phyloP scores from a whole-genome alignment of 2,113 vertebrate species.

The Odocoileus hemionus region DNA sequence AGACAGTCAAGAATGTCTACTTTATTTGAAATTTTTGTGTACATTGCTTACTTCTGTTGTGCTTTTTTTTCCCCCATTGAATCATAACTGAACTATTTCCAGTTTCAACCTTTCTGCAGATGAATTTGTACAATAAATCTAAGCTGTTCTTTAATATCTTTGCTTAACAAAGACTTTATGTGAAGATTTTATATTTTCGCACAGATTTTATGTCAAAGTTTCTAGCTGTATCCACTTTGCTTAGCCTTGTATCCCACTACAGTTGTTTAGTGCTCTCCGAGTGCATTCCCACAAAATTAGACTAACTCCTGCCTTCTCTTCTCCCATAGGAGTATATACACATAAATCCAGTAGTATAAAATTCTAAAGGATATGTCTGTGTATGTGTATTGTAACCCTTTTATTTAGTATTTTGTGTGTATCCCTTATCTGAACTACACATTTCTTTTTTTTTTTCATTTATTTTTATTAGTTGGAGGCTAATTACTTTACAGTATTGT shows the following conservation, averaged over 20 bases:
- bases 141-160: background rate
- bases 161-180: slow-evolving; percentile 31
- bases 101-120: background rate
- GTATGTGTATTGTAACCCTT: background rate
- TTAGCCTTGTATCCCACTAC: background rate
- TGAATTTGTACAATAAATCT: background rate
- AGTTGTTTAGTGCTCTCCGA: background rate
- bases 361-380: background rate
- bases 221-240: background rate
- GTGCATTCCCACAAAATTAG: background rate
- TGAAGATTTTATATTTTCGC: background rate
- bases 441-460: no score
- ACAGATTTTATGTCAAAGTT: background rate
- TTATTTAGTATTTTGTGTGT: background rate
- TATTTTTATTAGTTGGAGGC: no score
- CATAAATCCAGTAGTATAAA: background rate
- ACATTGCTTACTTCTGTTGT: background rate
- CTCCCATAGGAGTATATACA: background rate
- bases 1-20: background rate
- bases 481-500: no score
- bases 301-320: background rate
- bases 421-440: background rate
- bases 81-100: background rate
- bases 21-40: slow-evolving; percentile 3
- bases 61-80: background rate